A percentile compares a stretch with the other conserved stretches of the same genome.
phyloP scores from a whole-genome alignment of 1,140 invertebrate species.

The Pogonomyrmex californicus region DNA sequence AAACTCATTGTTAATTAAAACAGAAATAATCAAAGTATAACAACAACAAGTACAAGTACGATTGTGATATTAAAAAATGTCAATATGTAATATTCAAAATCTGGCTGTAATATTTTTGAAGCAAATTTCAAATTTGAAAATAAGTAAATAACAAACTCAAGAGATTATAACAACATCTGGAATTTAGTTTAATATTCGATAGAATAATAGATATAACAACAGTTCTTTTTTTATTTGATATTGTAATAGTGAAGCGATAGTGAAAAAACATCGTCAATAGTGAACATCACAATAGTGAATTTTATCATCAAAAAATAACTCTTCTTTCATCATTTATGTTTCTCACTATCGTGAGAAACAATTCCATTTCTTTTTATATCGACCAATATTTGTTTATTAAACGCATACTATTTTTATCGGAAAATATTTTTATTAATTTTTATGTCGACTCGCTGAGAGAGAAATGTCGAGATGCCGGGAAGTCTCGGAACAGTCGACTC shows the following conservation, averaged over 20 bases:
- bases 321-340: background rate
- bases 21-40: background rate
- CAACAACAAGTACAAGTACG: background rate
- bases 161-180: background rate
- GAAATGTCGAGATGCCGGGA: slow-evolving; percentile 3
- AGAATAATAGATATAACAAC: background rate
- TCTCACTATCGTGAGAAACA: background rate
- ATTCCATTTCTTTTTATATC: background rate
- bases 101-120: background rate
- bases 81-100: slow-evolving; percentile 2
- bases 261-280: background rate
- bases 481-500: background rate
- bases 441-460: background rate
- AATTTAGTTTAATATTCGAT: slow-evolving; percentile 16
- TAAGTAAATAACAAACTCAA: background rate
- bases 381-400: slow-evolving; percentile 3
- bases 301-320: slow-evolving; percentile 10
- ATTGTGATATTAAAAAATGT: background rate
- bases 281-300: background rate
- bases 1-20: background rate
- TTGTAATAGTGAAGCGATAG: background rate
- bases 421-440: slow-evolving; percentile 28
- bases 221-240: background rate
- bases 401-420: slow-evolving; percentile 22
- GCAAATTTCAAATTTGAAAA: slow-evolving; percentile 20